A percentile compares a stretch with the other conserved stretches of the same genome.
Evolutionary conservation across 2,797 vertebrate species (phyloP).

Genomic region (Tenualosa thibaudeaui): DNA sequence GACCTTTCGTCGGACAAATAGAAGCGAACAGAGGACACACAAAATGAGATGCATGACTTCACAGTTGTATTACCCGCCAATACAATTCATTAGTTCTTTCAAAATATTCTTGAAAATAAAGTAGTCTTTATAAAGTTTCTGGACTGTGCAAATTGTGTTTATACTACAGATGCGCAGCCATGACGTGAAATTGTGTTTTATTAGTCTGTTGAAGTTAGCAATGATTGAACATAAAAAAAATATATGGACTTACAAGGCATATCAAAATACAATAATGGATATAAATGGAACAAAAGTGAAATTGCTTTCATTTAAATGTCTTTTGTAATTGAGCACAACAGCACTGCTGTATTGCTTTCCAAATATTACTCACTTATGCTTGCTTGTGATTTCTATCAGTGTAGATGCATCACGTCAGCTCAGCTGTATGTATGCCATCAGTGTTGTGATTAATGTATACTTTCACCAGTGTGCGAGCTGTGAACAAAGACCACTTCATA

Average conservation of each 20-base stretch:
- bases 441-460: conserved; percentile 14
- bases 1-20: conserved; percentile 68
- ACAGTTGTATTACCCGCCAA: conserved; percentile 22
- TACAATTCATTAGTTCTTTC: neutral
- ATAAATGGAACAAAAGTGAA: neutral
- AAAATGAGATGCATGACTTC: conserved; percentile 24
- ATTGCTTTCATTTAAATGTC: neutral
- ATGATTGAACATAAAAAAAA: neutral
- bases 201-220: neutral
- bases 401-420: conserved; percentile 12
- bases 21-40: conserved; percentile 53
- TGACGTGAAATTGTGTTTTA: neutral
- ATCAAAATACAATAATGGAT: neutral
- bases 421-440: conserved; percentile 10
- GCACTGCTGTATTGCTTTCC: neutral
- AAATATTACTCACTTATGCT: neutral
- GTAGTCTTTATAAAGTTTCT: neutral
- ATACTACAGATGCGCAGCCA: neutral
- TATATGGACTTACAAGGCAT: neutral
- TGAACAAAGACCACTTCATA: conserved; percentile 21
- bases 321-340: neutral
- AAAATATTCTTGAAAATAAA: neutral
- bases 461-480: conserved; percentile 45
- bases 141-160: neutral
- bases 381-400: conserved; percentile 11